Base-by-base conservation (phyloP, 2,797 vertebrate genomes). In the Neomorphus geoffroyi region DNA sequence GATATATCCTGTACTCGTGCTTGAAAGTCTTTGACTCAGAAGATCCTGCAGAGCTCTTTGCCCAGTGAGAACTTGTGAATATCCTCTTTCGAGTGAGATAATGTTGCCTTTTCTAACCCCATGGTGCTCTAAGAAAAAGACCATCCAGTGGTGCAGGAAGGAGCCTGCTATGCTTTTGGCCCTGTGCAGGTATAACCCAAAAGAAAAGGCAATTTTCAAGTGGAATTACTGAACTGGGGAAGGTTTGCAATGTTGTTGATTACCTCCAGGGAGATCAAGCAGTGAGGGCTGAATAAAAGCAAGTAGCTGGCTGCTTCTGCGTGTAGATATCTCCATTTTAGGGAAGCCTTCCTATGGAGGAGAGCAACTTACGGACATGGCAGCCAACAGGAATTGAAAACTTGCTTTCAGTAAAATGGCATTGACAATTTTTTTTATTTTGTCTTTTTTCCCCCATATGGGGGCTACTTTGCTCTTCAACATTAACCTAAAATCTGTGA, bases 131-230 rank as follows among this genome's bases (percentile, higher is more conserved):
- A 37, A 37, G 53, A 16, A 80, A 60, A 71, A 86, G 41, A 75
- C 16, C 45, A 51, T 69, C 69, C 51, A 33, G 16, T n/a, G 43
- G 28, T 45, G n/a, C 73, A 81, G 66, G 73, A 83, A 57, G 19
- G 62, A 93, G 71, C 41, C 74, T 85, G 89, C 39, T 75, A 24
- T 43, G 48, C 18, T 70, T 83, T 92, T 91, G 92, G 62, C 81
- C 56, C 64, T 62, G 28, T 32, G 39, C 37, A 69, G 53, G 33
- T 64, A 48, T 18, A 80, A 84, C 56, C 43, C 51, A 90, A 80
- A 92, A 72, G 75, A 75, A 87, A 90, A 86, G 73, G n/a, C 39
- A 65, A 73, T 70, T 93, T 90, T 60, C 64, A 73, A 51, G 32
- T n/a, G 56, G 58, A 92, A 78, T 86, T 41, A 74, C 54, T 72